phyloP scores from a whole-genome alignment of 2,888 invertebrate genomes.

The Melinaea marsaeus region DNA sequence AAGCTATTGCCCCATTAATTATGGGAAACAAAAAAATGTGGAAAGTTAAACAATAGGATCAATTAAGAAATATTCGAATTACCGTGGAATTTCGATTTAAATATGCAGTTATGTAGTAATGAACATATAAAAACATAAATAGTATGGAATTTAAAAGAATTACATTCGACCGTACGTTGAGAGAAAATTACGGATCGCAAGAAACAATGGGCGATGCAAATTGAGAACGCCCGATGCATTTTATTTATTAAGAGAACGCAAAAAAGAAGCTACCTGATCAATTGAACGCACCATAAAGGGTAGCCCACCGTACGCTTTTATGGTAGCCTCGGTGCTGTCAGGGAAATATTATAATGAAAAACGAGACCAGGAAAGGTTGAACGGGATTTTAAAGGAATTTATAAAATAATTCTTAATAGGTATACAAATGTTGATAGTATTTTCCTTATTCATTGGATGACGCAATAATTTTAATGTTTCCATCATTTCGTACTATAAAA shows the following conservation, averaged over 20 bases:
- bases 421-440: slow-evolving; percentile 21
- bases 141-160: slow-evolving; percentile 41
- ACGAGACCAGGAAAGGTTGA: slow-evolving; percentile 48
- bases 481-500: background rate
- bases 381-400: slow-evolving; percentile 38
- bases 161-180: slow-evolving; percentile 52
- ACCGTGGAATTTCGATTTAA: slow-evolving; percentile 14
- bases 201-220: slow-evolving; percentile 73
- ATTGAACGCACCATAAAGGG: slow-evolving; percentile 57
- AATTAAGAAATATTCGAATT: slow-evolving; percentile 27
- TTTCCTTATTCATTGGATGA: slow-evolving; percentile 13
- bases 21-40: slow-evolving; percentile 9
- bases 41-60: slow-evolving; percentile 23
- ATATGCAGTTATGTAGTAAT: slow-evolving; percentile 14
- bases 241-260: slow-evolving; percentile 57
- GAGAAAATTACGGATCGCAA: slow-evolving; percentile 59
- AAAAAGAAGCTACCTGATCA: slow-evolving; percentile 54
- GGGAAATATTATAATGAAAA: slow-evolving; percentile 51
- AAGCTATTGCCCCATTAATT: slow-evolving; percentile 10
- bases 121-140: slow-evolving; percentile 46
- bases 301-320: slow-evolving; percentile 44
- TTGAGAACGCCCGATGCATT: slow-evolving; percentile 52
- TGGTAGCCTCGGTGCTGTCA: slow-evolving; percentile 53
- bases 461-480: slow-evolving; percentile 8
- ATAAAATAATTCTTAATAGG: slow-evolving; percentile 33